These are phyloP conservation scores for Progne subis DNA, from an alignment of 2,113 vertebrate genomes.

Conservation along the genomic window DNA sequence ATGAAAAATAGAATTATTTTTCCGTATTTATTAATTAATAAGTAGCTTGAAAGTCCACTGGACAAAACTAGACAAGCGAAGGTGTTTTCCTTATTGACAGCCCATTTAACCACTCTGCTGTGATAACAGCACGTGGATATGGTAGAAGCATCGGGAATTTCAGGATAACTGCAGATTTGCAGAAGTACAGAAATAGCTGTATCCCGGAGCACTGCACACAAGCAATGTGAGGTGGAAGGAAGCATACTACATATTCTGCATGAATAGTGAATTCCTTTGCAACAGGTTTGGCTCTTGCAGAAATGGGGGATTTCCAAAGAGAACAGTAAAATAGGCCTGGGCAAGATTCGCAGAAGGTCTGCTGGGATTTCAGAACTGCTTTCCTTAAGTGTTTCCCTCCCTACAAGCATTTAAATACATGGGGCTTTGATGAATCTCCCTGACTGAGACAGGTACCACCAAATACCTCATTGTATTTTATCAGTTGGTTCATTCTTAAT, in stretches of 20 bases:
- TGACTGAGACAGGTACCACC: neutral
- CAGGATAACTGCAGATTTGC: neutral
- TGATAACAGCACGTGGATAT: neutral
- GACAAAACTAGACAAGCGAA: neutral
- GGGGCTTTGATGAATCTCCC: neutral
- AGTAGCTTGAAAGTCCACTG: neutral
- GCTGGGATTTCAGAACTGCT: neutral
- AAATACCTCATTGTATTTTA: neutral
- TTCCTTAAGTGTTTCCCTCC: neutral
- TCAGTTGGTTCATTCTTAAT: neutral
- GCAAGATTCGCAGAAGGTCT: neutral
- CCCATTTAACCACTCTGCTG: neutral
- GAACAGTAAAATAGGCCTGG: neutral
- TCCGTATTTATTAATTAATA: neutral
- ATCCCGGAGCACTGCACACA: neutral
- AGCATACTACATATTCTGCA: neutral
- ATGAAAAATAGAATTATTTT: neutral
- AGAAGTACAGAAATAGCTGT: neutral
- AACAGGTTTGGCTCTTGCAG: slow-evolving; percentile 20
- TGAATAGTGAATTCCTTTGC: neutral
- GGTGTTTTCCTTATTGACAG: neutral
- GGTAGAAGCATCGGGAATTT: neutral
- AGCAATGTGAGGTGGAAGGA: neutral
- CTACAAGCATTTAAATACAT: neutral
- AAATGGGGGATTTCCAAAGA: neutral